phyloP scores from a whole-genome alignment of 2,888 invertebrate species.

The Clusia tigrina region DNA sequence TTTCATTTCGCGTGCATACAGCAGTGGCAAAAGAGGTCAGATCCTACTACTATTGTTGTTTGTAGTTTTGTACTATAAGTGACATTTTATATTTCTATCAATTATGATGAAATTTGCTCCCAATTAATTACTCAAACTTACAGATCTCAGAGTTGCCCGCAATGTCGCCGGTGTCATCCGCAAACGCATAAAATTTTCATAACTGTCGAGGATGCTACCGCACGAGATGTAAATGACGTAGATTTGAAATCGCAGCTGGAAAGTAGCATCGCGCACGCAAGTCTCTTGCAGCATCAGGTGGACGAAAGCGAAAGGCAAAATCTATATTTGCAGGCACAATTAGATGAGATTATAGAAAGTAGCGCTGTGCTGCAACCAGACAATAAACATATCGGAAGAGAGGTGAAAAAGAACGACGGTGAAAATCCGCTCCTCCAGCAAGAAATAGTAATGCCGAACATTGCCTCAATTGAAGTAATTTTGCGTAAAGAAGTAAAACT shows the following conservation, averaged over 20 bases:
- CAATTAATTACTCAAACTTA: too few relatives aligned
- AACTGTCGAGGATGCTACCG: constrained; percentile 39
- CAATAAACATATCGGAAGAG: too few relatives aligned
- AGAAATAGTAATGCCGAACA: constrained; percentile 10
- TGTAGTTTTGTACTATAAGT: too few relatives aligned
- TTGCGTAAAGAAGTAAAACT: constrained; percentile 16
- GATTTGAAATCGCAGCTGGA: constrained; percentile 12
- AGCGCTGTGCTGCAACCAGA: constrained; percentile 12
- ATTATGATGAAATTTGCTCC: too few relatives aligned
- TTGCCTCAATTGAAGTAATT: not conserved
- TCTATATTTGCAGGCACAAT: constrained; percentile 25
- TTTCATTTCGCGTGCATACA: constrained; percentile 41
- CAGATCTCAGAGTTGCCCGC: constrained; percentile 48
- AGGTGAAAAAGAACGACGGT: constrained; percentile 5
- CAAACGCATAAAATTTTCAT: constrained; percentile 41
- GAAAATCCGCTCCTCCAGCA: not conserved
- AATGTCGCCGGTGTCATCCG: constrained; percentile 38
- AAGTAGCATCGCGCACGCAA: constrained; percentile 1
- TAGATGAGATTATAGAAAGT: constrained; percentile 19
- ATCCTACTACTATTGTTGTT: too few relatives aligned
- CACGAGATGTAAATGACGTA: not conserved
- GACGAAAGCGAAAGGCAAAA: constrained; percentile 24
- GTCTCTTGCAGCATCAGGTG: constrained; percentile 18
- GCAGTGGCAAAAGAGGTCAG: constrained; percentile 42
- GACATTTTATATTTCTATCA: too few relatives aligned